A percentile compares a stretch with the other conserved stretches of the same genome.
Evolutionary conservation across 2,797 vertebrate genomes (phyloP).

Genomic region (Xenops minutus): DNA sequence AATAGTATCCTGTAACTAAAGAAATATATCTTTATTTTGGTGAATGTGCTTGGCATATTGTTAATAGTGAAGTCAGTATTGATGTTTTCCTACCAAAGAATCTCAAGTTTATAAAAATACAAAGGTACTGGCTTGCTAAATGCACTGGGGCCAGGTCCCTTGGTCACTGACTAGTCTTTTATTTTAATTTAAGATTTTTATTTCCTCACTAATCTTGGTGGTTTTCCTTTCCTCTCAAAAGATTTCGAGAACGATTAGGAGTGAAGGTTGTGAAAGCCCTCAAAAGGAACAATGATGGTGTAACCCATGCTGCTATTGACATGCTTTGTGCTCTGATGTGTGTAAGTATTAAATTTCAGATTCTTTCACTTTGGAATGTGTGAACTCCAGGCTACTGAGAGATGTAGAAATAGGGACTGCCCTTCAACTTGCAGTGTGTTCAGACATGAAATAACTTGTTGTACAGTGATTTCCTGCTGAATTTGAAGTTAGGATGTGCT

Average conservation of each 20-base stretch:
- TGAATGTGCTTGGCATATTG: background rate
- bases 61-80: background rate
- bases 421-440: background rate
- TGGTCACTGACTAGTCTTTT: background rate
- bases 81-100: background rate
- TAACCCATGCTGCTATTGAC: conserved; percentile 94
- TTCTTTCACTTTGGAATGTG: background rate
- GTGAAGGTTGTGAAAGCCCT: conserved; percentile 98
- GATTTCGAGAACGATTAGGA: conserved; percentile 95
- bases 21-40: background rate
- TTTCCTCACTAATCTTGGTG: background rate
- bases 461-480: background rate
- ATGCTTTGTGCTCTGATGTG: conserved; percentile 99
- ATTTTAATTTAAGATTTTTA: background rate
- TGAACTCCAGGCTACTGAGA: background rate
- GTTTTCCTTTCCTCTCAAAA: conserved; percentile 60
- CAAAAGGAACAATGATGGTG: conserved; percentile 93
- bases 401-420: background rate
- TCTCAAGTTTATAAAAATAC: background rate
- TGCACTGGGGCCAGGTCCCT: background rate
- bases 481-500: background rate
- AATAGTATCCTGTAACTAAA: background rate
- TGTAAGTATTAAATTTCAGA: conserved; percentile 83
- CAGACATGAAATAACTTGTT: background rate
- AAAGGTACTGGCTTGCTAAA: background rate